Percentiles rank a stretch among this genome's conserved stretches.
Conservation (phyloP, 2,113 vertebrate genomes). For the Cranoglanis bouderius region DNA sequence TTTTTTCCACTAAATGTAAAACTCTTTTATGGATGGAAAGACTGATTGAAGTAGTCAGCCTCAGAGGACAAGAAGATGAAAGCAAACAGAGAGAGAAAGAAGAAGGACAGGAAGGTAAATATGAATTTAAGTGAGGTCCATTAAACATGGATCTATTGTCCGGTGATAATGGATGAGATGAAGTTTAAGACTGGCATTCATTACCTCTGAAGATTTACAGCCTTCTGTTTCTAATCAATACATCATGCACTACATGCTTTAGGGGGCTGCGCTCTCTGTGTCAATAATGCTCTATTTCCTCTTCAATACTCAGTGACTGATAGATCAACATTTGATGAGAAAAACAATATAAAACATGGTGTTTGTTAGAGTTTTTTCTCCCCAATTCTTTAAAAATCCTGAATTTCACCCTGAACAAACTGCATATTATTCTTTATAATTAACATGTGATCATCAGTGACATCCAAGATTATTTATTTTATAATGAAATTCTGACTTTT, state of each 20-base stretch:
- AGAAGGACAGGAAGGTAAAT: slow-evolving; percentile 39
- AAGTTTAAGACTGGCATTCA: slow-evolving; percentile 52
- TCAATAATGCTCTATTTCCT: not conserved
- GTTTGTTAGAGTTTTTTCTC: not conserved
- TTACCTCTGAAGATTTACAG: slow-evolving; percentile 55
- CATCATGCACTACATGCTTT: not conserved
- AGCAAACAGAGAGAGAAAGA: not conserved
- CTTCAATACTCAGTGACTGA: not conserved
- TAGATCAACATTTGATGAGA: not conserved
- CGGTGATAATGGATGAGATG: slow-evolving; percentile 49
- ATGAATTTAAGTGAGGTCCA: slow-evolving; percentile 38
- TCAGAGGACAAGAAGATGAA: slow-evolving; percentile 30
- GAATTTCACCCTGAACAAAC: not conserved
- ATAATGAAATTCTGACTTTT: not conserved
- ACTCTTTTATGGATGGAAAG: slow-evolving; percentile 11
- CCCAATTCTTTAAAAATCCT: not conserved
- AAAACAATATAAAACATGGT: not conserved
- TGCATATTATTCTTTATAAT: not conserved
- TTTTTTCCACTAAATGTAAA: not conserved
- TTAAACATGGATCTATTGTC: slow-evolving; percentile 36
- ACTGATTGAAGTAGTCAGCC: slow-evolving; percentile 29
- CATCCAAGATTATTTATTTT: not conserved
- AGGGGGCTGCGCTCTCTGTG: not conserved
- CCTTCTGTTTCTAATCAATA: slow-evolving; percentile 45
- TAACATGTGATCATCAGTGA: not conserved